phyloP scores from a whole-genome alignment of 2,888 invertebrate species.

The Gnatocerus cornutus region DNA sequence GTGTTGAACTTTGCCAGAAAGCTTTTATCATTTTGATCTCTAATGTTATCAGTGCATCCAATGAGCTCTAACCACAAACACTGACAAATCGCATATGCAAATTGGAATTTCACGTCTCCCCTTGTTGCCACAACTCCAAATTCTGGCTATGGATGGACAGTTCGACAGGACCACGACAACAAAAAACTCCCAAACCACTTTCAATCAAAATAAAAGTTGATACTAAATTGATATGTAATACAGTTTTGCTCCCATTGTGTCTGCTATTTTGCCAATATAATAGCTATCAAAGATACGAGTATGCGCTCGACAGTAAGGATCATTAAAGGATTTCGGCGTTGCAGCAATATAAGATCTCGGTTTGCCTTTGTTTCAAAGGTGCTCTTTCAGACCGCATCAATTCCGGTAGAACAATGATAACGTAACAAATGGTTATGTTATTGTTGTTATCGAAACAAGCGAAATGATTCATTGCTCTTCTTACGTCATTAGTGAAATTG shows the following conservation, averaged over 20 bases:
- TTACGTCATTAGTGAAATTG: slow-evolving; percentile 50
- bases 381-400: slow-evolving; percentile 25
- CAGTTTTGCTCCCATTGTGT: not conserved
- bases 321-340: slow-evolving; percentile 15
- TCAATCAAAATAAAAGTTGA: too few species aligned
- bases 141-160: not conserved
- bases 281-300: slow-evolving; percentile 7
- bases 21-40: slow-evolving; percentile 43
- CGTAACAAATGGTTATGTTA: slow-evolving; percentile 49
- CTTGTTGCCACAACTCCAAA: slow-evolving; percentile 15
- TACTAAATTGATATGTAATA: not conserved
- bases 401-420: slow-evolving; percentile 46
- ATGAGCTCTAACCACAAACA: slow-evolving; percentile 41
- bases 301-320: not conserved
- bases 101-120: slow-evolving; percentile 28
- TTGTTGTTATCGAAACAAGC: slow-evolving; percentile 49
- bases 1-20: slow-evolving; percentile 43
- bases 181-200: not conserved
- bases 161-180: not conserved
- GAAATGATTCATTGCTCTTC: slow-evolving; percentile 49
- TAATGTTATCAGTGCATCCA: slow-evolving; percentile 45
- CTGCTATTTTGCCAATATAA: slow-evolving; percentile 3
- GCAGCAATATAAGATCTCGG: slow-evolving; percentile 10
- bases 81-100: slow-evolving; percentile 46
- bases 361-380: slow-evolving; percentile 19